Evolutionary conservation across 2,797 vertebrate genomes (phyloP).

Genomic region (Anguilla marmorata): DNA sequence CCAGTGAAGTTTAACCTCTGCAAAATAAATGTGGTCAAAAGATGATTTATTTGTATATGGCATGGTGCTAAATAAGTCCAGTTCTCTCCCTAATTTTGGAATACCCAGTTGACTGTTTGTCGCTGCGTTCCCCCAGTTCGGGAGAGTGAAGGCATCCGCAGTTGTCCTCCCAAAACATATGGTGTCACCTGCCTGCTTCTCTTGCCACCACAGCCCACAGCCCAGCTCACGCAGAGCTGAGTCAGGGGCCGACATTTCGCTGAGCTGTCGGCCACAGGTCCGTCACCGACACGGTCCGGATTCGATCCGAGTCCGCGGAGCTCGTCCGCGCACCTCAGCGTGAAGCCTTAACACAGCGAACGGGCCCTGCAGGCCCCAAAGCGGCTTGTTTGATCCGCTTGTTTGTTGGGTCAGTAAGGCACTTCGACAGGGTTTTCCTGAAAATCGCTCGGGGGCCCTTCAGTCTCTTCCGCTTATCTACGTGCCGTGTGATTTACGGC

Average conservation of each 20-base stretch:
- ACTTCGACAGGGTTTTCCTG: not conserved
- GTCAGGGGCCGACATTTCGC: not conserved
- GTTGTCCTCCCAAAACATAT: not conserved
- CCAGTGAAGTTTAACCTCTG: not conserved
- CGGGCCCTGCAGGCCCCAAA: not conserved
- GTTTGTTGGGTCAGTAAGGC: not conserved
- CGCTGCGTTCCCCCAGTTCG: not conserved
- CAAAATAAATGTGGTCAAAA: not conserved
- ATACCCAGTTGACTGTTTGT: not conserved
- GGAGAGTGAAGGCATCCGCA: not conserved
- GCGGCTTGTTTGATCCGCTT: not conserved
- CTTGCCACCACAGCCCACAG: not conserved
- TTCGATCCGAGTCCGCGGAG: not conserved
- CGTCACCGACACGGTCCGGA: not conserved
- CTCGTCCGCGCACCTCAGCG: not conserved
- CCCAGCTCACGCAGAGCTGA: not conserved
- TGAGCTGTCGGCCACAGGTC: not conserved
- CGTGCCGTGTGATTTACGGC: not conserved
- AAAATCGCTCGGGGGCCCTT: not conserved
- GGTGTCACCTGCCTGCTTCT: not conserved
- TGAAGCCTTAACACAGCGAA: not conserved
- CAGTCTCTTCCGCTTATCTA: slow-evolving; percentile 7
- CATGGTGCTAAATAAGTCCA: too few species aligned
- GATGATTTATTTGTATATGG: too few species aligned
- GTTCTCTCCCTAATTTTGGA: not conserved